Percentiles rank a stretch among this genome's conserved stretches.
Conservation (phyloP, 2,113 vertebrate genomes). For the Protobothrops mucrosquamatus region DNA sequence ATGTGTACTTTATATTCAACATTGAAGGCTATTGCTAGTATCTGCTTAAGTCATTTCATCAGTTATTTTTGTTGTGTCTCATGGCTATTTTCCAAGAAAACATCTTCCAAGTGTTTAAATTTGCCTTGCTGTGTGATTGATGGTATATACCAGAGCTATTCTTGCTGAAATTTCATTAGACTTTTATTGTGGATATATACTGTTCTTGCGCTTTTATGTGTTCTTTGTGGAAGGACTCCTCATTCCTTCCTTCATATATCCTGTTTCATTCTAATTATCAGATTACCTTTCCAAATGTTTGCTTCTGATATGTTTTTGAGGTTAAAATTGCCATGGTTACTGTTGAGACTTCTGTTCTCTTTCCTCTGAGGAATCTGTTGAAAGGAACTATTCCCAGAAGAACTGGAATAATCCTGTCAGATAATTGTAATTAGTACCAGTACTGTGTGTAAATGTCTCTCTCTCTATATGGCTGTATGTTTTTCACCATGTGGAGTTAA, state of each 20-base stretch:
- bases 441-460: neutral
- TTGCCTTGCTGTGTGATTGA: neutral
- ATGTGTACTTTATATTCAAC: neutral
- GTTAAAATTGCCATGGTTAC: slow-evolving; percentile 42
- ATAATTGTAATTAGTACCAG: neutral
- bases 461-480: neutral
- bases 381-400: neutral
- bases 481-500: slow-evolving; percentile 2
- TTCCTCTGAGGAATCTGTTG: neutral
- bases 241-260: slow-evolving; percentile 10
- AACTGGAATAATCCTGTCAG: rapidly evolving
- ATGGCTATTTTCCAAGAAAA: neutral
- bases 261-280: neutral
- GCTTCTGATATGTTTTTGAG: slow-evolving; percentile 19
- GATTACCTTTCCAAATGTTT: slow-evolving; percentile 10
- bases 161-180: neutral
- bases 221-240: neutral
- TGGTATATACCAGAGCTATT: neutral
- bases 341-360: neutral
- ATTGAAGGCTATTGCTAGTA: neutral
- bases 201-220: neutral
- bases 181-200: neutral
- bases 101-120: neutral
- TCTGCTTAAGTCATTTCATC: neutral
- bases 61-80: neutral